Evolutionary conservation across 1,140 invertebrate species (phyloP).

Genomic region (Lucilia sericata): DNA sequence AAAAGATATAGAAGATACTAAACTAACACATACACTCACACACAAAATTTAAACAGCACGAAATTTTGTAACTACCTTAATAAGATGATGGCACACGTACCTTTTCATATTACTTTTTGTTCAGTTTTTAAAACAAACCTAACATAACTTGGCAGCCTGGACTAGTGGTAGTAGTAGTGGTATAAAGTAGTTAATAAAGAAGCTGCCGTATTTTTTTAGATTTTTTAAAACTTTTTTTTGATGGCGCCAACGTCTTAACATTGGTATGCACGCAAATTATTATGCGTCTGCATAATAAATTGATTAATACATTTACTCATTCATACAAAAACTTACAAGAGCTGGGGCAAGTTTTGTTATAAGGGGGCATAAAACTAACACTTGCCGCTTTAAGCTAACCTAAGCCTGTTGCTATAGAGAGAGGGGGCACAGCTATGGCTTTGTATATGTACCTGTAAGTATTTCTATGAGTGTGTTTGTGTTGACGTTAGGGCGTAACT

Average conservation of each 20-base stretch:
- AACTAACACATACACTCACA: background rate
- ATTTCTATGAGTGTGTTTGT: background rate
- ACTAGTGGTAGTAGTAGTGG: background rate
- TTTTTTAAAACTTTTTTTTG: conserved; percentile 32
- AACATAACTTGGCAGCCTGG: background rate
- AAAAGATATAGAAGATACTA: conserved; percentile 28
- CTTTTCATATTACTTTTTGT: background rate
- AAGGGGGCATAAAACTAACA: conserved; percentile 15
- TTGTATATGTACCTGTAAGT: no score
- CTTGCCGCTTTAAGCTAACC: conserved; percentile 18
- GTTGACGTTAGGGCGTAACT: background rate
- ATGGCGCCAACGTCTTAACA: conserved; percentile 42
- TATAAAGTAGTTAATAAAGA: background rate
- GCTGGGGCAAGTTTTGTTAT: no score
- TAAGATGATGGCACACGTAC: conserved; percentile 16
- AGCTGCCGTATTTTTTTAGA: conserved; percentile 28
- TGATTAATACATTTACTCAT: conserved; percentile 46
- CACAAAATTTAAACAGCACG: background rate
- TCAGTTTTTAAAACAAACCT: background rate
- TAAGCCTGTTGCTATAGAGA: background rate
- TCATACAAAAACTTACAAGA: no score
- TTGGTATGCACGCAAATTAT: conserved; percentile 41
- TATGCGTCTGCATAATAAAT: conserved; percentile 47
- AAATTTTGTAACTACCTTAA: background rate
- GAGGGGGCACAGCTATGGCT: no score